phyloP scores from a whole-genome alignment of 1,140 invertebrate genomes.

The Neodiprion lecontei region DNA sequence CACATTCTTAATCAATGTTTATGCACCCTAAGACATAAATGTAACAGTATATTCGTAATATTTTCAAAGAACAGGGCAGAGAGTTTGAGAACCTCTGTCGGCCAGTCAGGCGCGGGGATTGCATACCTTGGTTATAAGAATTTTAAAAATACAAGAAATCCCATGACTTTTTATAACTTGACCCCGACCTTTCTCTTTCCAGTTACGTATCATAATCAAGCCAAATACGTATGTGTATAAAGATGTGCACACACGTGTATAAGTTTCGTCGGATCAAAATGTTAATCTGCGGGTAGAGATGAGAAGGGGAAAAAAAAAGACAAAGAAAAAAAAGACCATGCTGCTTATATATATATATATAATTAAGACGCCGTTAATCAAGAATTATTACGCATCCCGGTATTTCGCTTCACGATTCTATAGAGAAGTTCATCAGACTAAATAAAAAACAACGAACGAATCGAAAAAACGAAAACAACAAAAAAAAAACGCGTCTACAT shows the following conservation, averaged over 20 bases:
- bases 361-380: background rate
- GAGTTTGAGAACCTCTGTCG: background rate
- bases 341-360: background rate
- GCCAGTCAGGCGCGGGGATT: background rate
- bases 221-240: background rate
- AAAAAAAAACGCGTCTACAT: too few relatives aligned
- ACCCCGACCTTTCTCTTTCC: constrained; percentile 6
- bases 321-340: too few relatives aligned
- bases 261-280: background rate
- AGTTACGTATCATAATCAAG: background rate
- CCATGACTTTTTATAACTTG: background rate
- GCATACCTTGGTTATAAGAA: background rate
- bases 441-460: background rate
- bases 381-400: background rate
- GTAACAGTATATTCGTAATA: too few relatives aligned
- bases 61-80: too few relatives aligned
- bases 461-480: too few relatives aligned
- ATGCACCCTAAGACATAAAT: too few relatives aligned
- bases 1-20: too few relatives aligned
- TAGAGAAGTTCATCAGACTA: background rate
- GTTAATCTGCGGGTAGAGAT: background rate
- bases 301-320: background rate
- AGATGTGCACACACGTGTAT: too few relatives aligned
- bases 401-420: background rate
- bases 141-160: constrained; percentile 1